These are phyloP conservation scores for Zoanthus solanderi DNA, from an alignment of 92 coral and sea anemone species.

Conservation along the genomic window DNA sequence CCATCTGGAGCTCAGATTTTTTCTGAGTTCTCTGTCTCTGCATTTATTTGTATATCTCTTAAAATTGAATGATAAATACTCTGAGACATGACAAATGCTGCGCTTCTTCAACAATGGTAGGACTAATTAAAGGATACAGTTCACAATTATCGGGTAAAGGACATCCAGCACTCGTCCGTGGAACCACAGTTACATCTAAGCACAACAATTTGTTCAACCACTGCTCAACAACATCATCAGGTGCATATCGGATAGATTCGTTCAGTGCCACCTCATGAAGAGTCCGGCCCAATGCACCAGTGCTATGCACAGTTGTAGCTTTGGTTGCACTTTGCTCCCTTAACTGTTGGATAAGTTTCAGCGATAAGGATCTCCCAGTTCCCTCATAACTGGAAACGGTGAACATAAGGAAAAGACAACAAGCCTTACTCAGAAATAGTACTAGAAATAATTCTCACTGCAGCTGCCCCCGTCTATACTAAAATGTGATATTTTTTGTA, in stretches of 20 bases:
- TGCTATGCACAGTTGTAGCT: conserved; percentile 53
- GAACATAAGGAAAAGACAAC: neutral
- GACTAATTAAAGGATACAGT: conserved; percentile 79
- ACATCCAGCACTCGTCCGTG: conserved; percentile 80
- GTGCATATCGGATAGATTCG: conserved; percentile 96
- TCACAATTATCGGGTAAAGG: conserved; percentile 97
- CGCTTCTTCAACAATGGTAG: no score
- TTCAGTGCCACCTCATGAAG: conserved; percentile 83
- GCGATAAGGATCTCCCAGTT: conserved; percentile 92
- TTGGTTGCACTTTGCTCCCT: conserved; percentile 81
- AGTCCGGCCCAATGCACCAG: conserved; percentile 76
- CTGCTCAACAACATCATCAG: conserved; percentile 89
- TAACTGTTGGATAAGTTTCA: conserved; percentile 90
- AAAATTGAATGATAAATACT: no score
- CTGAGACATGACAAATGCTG: no score
- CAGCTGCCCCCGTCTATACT: no score
- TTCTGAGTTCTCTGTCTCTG: no score
- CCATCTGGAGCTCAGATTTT: no score
- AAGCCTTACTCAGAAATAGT: neutral
- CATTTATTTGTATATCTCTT: neutral
- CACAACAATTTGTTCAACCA: conserved; percentile 91
- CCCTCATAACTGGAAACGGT: conserved; percentile 84
- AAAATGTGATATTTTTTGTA: no score
- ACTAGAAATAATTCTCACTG: no score
- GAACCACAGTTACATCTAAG: conserved; percentile 95